Percentiles rank a stretch among this genome's conserved stretches.
These are phyloP conservation scores for Cephalotes varians DNA, from an alignment of 2,888 invertebrate species.

Conservation along the genomic window DNA sequence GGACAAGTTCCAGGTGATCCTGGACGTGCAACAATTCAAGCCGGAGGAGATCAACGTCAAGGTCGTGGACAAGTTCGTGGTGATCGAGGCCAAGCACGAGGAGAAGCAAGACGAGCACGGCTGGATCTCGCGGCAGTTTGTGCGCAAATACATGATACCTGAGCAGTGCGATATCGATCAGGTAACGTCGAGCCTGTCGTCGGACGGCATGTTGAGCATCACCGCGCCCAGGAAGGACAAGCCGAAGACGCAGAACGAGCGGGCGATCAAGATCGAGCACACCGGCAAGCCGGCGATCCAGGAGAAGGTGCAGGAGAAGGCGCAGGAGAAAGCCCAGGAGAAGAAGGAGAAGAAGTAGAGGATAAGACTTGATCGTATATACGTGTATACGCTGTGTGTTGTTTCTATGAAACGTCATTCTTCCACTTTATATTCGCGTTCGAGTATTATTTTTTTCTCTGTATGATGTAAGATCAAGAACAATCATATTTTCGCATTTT, in stretches of 20 bases:
- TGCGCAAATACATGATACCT: constrained; percentile 86
- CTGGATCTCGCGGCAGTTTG: constrained; percentile 86
- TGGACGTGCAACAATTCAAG: constrained; percentile 92
- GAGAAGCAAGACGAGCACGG: constrained; percentile 94
- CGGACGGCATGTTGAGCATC: constrained; percentile 93
- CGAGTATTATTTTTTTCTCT: background rate
- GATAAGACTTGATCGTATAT: background rate
- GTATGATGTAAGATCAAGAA: background rate
- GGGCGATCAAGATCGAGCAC: constrained; percentile 76
- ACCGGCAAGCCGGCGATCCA: constrained; percentile 81
- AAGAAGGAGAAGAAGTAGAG: constrained; percentile 8
- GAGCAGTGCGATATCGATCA: constrained; percentile 89
- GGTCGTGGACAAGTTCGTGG: constrained; percentile 89
- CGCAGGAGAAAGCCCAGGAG: too few relatives aligned
- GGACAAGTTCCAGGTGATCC: constrained; percentile 89
- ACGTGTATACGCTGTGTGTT: background rate
- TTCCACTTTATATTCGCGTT: constrained; percentile 2
- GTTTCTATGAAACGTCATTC: background rate
- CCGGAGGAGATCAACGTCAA: constrained; percentile 92
- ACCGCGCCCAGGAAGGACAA: constrained; percentile 89
- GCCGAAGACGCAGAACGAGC: constrained; percentile 71
- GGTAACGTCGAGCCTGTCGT: constrained; percentile 92
- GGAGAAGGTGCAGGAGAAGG: constrained; percentile 26
- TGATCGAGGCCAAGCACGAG: constrained; percentile 93
- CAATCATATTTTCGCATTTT: background rate